These are phyloP conservation scores for Mesochorus sp. DNA, from an alignment of 2,888 invertebrate genomes.

Conservation along the genomic window DNA sequence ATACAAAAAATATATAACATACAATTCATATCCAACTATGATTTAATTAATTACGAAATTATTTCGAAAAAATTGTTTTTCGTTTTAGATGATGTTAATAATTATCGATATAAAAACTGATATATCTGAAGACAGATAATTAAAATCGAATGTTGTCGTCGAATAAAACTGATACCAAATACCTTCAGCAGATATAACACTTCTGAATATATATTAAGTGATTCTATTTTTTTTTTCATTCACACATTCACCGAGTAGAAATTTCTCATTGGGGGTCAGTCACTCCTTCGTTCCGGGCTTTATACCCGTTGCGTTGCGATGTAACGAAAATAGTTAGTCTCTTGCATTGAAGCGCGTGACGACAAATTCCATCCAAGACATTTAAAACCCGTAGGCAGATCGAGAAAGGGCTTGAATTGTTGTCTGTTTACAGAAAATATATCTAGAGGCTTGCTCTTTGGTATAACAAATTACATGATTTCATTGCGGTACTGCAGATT, in stretches of 20 bases:
- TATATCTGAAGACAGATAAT: no score
- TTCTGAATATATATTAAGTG: neutral
- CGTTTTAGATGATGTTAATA: no score
- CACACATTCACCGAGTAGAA: conserved; percentile 41
- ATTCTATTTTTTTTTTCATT: conserved; percentile 12
- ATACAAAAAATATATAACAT: no score
- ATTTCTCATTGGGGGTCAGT: conserved; percentile 55
- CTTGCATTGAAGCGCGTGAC: conserved; percentile 47
- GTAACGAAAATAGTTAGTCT: conserved; percentile 60
- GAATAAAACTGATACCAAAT: no score
- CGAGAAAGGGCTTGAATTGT: conserved; percentile 45
- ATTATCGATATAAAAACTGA: no score
- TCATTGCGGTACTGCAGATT: neutral
- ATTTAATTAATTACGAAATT: neutral
- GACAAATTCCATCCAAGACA: conserved; percentile 53
- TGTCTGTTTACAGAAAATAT: conserved; percentile 21
- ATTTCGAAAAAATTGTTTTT: neutral
- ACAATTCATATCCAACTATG: neutral
- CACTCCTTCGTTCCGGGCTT: conserved; percentile 54
- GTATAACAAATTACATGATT: conserved; percentile 5
- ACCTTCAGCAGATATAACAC: neutral
- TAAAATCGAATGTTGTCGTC: no score
- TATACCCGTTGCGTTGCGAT: conserved; percentile 49
- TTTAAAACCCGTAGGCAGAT: conserved; percentile 52
- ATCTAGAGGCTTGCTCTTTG: conserved; percentile 24